Evolutionary conservation across 2,888 invertebrate genomes (phyloP), one percentile per base, ranked within the genome.

Genomic region (Calliscelio sp.): DNA sequence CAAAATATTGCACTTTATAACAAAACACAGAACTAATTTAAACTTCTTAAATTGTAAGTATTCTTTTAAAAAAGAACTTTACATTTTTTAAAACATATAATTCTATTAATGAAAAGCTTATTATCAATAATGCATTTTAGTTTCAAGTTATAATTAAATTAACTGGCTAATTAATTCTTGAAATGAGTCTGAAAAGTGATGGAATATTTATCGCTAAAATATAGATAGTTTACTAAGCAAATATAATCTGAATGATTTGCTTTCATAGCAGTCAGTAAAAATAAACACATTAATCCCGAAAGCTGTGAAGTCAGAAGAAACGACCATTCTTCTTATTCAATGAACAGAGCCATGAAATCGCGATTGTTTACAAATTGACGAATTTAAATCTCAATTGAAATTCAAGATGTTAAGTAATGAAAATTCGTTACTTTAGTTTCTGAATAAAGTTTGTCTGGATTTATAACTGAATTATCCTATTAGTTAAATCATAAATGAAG

Each of bases 251-350:
- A 55, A 70, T 70, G 41, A 55, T 70, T 70, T 55, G 55, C 53
- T 55, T 70, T 70, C 41, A 25, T 24, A 70, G 41, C 20, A 41
- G 24, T 41, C 68, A 41, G 41, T 70, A 55, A 38, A 70, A 70
- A 70, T 55, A 70, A 70, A 70, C 55, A 41, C 55, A 55, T 70
- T 55, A 70, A 70, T 55, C 25, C 25, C 16, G 20, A 55, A 38
- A 55, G 49, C 68, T 6, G 53, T 65, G 44, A 18, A 65, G 25
- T 49, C 18, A 18, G 18, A 65, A 46, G 65, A 65, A 46, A 16
- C 65, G 28, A 28, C 24, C 61, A 41, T 22, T 61, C 61, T 61
- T 24, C 14, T 61, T 35, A 14, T 24, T 41, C 61, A 24, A 4
- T 20, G 24, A 61, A 41, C 22, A 20, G 41, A 14, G 44, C 24